Percentiles rank a stretch among this genome's conserved stretches.
Conservation (phyloP, 2,888 invertebrate genomes). For the Lypha dubia region DNA sequence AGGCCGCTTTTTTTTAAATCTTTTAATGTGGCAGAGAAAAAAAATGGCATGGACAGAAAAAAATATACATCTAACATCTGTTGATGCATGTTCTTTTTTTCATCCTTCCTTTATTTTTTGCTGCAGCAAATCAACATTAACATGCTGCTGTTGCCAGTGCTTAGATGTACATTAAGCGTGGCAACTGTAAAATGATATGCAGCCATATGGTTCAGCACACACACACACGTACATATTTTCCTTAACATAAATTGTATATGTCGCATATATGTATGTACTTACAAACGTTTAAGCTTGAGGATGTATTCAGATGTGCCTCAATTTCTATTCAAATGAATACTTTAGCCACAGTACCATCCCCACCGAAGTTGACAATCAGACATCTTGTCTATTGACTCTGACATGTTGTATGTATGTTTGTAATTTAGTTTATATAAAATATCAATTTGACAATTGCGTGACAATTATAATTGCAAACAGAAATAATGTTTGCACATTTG, state of each 20-base stretch:
- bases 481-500: conserved; percentile 64
- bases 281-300: conserved; percentile 11
- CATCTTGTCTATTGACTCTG: conserved; percentile 48
- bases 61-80: conserved; percentile 52
- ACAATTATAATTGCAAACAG: conserved; percentile 74
- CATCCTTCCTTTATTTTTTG: neutral
- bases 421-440: conserved; percentile 37
- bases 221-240: neutral
- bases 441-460: conserved; percentile 74
- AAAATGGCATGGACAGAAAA: conserved; percentile 9
- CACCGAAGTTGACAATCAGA: conserved; percentile 37
- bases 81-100: conserved; percentile 19
- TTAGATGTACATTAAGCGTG: conserved; percentile 52
- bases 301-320: conserved; percentile 14
- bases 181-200: conserved; percentile 47
- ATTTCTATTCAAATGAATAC: conserved; percentile 26
- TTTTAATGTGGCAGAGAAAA: neutral
- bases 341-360: neutral
- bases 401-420: conserved; percentile 36
- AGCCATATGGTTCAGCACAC: conserved; percentile 24
- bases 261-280: neutral
- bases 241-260: neutral
- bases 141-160: conserved; percentile 40
- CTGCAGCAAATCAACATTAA: conserved; percentile 33
- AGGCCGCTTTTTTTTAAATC: conserved; percentile 43